Percentiles rank a stretch among this genome's conserved stretches.
phyloP scores from a whole-genome alignment of 2,888 invertebrate genomes.

The Cerastoderma edule region DNA sequence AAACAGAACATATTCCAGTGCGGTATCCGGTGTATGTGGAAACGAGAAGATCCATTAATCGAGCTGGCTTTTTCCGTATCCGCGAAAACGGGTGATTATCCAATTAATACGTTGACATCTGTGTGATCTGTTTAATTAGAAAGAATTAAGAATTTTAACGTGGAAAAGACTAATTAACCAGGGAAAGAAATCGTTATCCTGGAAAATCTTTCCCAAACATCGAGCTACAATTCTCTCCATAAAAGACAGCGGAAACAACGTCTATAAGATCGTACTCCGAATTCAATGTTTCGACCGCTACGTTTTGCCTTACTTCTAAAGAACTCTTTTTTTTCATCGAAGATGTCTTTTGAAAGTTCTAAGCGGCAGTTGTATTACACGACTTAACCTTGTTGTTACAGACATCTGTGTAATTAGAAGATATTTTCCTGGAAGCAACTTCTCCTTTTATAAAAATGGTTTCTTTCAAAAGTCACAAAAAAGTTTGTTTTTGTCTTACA shows the following conservation, averaged over 20 bases:
- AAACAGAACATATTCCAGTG: slow-evolving; percentile 14
- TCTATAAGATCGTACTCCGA: too few species aligned
- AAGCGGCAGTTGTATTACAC: too few species aligned
- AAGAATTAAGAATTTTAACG: slow-evolving; percentile 10
- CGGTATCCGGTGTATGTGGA: slow-evolving; percentile 9
- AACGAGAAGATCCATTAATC: slow-evolving; percentile 18
- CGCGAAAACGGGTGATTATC: slow-evolving; percentile 27
- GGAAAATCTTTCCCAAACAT: too few species aligned
- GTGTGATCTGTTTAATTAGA: slow-evolving; percentile 9
- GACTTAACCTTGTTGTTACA: too few species aligned
- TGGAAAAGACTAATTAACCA: background rate
- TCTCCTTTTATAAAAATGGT: background rate
- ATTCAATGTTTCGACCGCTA: too few species aligned
- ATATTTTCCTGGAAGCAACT: background rate
- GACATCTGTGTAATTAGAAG: background rate
- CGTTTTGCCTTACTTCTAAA: too few species aligned
- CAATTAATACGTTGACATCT: slow-evolving; percentile 25
- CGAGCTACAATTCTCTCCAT: too few species aligned
- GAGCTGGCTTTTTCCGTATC: slow-evolving; percentile 14
- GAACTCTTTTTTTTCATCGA: too few species aligned
- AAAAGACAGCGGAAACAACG: too few species aligned
- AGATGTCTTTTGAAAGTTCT: too few species aligned
- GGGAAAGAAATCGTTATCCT: background rate
- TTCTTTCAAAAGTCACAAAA: too few species aligned
- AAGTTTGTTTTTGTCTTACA: too few species aligned